Evolutionary conservation across 2,113 vertebrate species (phyloP).

Genomic region (Acrocephalus kingi): DNA sequence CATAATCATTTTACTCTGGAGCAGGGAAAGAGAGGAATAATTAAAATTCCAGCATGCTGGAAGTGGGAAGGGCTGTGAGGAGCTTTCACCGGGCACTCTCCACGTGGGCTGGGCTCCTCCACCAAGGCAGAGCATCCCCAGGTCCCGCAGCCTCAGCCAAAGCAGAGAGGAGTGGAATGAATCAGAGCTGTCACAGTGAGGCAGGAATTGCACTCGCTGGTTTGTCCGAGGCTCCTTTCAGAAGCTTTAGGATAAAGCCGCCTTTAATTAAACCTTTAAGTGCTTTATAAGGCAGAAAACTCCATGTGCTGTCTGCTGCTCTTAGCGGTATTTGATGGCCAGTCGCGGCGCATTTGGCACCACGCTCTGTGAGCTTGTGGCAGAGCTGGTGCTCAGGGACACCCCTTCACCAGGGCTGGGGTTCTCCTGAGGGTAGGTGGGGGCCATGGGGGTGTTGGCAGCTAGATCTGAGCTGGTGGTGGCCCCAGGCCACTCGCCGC

Average conservation of each 20-base stretch:
- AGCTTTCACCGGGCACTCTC: neutral
- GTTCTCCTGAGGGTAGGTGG: neutral
- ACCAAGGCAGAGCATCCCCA: neutral
- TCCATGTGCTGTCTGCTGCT: conserved; percentile 33
- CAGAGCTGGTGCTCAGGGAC: neutral
- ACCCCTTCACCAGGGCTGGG: neutral
- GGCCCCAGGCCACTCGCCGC: neutral
- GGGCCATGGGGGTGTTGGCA: neutral
- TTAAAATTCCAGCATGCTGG: neutral
- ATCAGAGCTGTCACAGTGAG: neutral
- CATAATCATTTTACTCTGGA: neutral
- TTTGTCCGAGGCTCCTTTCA: conserved; percentile 3
- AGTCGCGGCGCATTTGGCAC: neutral
- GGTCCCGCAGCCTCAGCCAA: neutral
- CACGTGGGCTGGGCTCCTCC: neutral
- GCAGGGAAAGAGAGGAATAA: neutral
- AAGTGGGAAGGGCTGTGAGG: neutral
- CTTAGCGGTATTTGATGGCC: neutral
- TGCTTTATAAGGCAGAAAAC: conserved; percentile 48
- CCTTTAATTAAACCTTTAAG: conserved; percentile 66
- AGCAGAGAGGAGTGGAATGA: neutral
- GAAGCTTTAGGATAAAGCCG: conserved; percentile 46
- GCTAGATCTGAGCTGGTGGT: neutral
- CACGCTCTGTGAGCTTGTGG: fast-evolving
- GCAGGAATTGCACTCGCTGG: neutral